Evolutionary conservation across 2,888 invertebrate genomes (phyloP).

Genomic region (Nomada goodeniana): DNA sequence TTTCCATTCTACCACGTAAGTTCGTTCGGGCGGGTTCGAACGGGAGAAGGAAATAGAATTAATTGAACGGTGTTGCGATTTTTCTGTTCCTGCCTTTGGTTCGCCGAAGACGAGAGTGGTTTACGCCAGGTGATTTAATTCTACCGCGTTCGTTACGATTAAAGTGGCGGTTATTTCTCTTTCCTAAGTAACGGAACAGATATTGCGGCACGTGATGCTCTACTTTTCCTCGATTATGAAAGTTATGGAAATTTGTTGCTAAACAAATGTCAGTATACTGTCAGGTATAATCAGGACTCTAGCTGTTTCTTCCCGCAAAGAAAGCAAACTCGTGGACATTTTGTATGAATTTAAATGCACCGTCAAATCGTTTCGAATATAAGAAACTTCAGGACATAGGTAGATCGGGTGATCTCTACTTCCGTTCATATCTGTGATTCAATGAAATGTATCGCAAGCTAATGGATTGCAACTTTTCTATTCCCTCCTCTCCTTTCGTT

Average conservation of each 20-base stretch:
- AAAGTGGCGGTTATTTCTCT: not conserved
- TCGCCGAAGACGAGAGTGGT: not conserved
- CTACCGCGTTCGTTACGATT: not conserved
- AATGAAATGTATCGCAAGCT: not conserved
- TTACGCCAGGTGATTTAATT: not conserved
- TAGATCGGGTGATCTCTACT: not conserved
- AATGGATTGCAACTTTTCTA: not conserved
- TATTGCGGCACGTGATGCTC: not conserved
- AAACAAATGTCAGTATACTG: too few relatives aligned
- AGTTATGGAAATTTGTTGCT: too few relatives aligned
- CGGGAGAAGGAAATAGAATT: not conserved
- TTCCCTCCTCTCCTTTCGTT: not conserved
- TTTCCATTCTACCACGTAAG: not conserved
- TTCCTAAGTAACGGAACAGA: too few relatives aligned
- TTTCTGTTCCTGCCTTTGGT: not conserved
- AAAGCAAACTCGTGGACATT: too few relatives aligned
- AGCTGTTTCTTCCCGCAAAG: too few relatives aligned
- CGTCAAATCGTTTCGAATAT: not conserved
- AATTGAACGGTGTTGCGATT: not conserved
- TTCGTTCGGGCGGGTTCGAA: not conserved
- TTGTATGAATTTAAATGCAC: too few relatives aligned
- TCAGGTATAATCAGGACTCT: too few relatives aligned
- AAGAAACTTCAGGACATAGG: not conserved
- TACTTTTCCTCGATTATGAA: too few relatives aligned
- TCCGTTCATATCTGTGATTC: not conserved